Evolutionary conservation across 37 sponge, comb jelly and placozoan species (phyloP).

Genomic region (Agelas oroides): DNA sequence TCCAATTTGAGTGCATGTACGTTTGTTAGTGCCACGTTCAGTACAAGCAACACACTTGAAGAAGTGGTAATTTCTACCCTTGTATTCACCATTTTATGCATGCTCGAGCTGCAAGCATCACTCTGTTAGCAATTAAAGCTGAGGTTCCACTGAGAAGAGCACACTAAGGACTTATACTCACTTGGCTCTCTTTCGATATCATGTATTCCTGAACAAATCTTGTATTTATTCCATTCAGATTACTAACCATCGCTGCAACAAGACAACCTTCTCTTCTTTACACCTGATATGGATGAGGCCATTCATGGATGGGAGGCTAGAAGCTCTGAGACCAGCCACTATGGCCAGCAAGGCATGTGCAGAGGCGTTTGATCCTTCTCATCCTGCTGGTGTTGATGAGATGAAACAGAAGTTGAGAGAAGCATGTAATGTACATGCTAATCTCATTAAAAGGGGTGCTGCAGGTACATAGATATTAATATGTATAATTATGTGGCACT

Average conservation of each 20-base stretch:
- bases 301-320: constrained; percentile 91
- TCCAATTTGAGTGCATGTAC: too few species aligned
- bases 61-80: too few species aligned
- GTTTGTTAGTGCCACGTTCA: too few species aligned
- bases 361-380: constrained; percentile 64
- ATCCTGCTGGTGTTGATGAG: constrained; percentile 33
- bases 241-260: constrained; percentile 70
- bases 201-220: too few species aligned
- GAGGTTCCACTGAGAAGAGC: too few species aligned
- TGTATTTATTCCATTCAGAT: constrained; percentile 66
- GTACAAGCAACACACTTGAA: too few species aligned
- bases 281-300: constrained; percentile 90
- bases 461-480: constrained; percentile 64
- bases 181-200: too few species aligned
- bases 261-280: constrained; percentile 68
- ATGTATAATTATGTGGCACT: too few species aligned
- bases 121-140: too few species aligned
- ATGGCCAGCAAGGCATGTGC: constrained; percentile 72
- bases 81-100: too few species aligned
- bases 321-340: constrained; percentile 83
- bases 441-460: constrained; percentile 73
- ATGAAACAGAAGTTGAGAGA: constrained; percentile 61
- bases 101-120: too few species aligned
- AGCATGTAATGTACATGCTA: constrained; percentile 67
- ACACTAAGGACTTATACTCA: too few species aligned